Evolutionary conservation across 2,797 vertebrate species (phyloP).

Genomic region (Clarias fuscus): DNA sequence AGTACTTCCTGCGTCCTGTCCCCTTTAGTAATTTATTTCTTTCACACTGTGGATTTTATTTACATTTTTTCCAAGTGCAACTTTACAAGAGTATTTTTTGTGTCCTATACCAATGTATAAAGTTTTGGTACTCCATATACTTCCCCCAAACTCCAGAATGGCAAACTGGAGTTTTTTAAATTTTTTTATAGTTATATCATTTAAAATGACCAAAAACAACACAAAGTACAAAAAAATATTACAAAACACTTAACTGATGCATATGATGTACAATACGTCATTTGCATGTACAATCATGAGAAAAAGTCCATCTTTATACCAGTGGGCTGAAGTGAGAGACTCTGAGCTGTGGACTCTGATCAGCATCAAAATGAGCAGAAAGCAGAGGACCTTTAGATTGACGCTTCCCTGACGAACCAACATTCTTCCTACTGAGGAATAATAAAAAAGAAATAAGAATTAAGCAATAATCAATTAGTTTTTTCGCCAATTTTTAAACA

Average conservation of each 20-base stretch:
- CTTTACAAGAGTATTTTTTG: not conserved
- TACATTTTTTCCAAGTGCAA: not conserved
- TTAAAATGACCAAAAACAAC: not conserved
- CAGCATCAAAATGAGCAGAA: not conserved
- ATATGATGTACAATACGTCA: not conserved
- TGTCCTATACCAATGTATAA: not conserved
- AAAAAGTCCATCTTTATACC: slow-evolving; percentile 35
- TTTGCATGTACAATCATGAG: not conserved
- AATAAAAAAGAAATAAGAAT: not conserved
- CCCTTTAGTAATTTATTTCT: not conserved
- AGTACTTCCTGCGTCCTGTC: not conserved
- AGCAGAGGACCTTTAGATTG: slow-evolving; percentile 8
- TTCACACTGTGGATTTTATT: not conserved
- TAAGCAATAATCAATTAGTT: too few species aligned
- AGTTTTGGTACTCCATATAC: not conserved
- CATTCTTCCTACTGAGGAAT: slow-evolving; percentile 7
- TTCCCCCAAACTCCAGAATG: not conserved
- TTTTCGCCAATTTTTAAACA: not conserved
- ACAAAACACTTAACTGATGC: not conserved
- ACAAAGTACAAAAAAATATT: not conserved
- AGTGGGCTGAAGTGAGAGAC: slow-evolving; percentile 48
- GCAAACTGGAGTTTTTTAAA: not conserved
- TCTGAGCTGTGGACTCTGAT: slow-evolving; percentile 29
- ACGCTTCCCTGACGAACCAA: not conserved
- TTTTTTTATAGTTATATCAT: not conserved